A percentile compares a stretch with the other conserved stretches of the same genome.
phyloP scores from a whole-genome alignment of 2,888 invertebrate species.

The Arge pagana region DNA sequence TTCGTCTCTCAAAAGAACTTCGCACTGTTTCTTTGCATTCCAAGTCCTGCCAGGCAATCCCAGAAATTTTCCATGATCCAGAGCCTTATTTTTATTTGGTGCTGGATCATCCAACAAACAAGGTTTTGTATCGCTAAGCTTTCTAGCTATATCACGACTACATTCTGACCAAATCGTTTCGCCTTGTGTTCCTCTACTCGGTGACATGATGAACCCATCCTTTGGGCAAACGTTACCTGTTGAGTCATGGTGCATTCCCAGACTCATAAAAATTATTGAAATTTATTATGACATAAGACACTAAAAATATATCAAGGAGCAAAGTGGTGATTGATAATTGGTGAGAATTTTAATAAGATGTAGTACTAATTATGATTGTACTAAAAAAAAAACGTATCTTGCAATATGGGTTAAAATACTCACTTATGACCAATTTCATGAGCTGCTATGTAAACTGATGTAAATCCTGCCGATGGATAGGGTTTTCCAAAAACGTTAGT shows the following conservation, averaged over 20 bases:
- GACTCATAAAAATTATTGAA: no score
- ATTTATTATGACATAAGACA: no score
- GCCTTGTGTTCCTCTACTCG: conserved; percentile 76
- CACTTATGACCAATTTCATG: conserved; percentile 87
- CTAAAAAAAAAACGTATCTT: conserved; percentile 17
- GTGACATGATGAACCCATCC: conserved; percentile 83
- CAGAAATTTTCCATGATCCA: conserved; percentile 67
- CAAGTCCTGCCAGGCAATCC: conserved; percentile 73
- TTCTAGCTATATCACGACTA: conserved; percentile 69
- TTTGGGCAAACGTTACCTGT: conserved; percentile 73
- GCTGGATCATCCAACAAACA: conserved; percentile 65
- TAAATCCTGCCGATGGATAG: conserved; percentile 83
- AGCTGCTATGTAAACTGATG: conserved; percentile 79
- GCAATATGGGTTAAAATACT: conserved; percentile 45
- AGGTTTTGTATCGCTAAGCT: conserved; percentile 43
- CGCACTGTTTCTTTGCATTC: conserved; percentile 77
- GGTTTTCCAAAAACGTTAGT: conserved; percentile 75
- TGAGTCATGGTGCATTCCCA: conserved; percentile 83
- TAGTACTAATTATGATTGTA: conserved; percentile 9
- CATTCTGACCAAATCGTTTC: conserved; percentile 80
- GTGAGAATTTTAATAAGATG: conserved; percentile 3
- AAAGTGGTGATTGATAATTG: neutral
- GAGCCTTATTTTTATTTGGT: conserved; percentile 44
- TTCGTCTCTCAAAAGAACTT: conserved; percentile 69
- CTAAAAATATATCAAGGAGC: conserved; percentile 5